A percentile compares a stretch with the other conserved stretches of the same genome.
phyloP scores from a whole-genome alignment of 1,140 invertebrate species.

The Calephelis nemesis region DNA sequence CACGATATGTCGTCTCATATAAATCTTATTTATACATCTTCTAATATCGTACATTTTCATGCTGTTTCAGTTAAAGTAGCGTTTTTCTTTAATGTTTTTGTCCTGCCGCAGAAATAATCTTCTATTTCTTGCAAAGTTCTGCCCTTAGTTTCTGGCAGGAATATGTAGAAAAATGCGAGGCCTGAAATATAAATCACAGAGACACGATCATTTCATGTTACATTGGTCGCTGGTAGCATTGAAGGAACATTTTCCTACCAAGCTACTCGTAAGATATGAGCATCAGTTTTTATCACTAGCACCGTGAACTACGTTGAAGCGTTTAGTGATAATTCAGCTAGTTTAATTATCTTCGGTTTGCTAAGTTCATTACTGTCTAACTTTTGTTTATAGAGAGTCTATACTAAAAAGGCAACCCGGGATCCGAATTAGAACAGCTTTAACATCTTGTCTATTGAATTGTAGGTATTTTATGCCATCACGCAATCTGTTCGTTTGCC shows the following conservation, averaged over 20 bases:
- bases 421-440: too few species aligned
- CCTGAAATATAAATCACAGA: conserved; percentile 41
- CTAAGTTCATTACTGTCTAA: too few species aligned
- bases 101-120: conserved; percentile 82
- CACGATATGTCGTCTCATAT: not conserved
- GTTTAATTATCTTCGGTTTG: too few species aligned
- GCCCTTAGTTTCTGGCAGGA: conserved; percentile 91
- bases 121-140: conserved; percentile 89
- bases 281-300: not conserved
- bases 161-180: conserved; percentile 80
- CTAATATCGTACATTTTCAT: conserved; percentile 29
- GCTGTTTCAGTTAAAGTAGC: conserved; percentile 38
- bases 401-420: too few species aligned
- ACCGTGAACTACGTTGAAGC: too few species aligned
- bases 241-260: not conserved
- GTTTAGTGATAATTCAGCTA: too few species aligned
- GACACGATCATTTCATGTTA: not conserved
- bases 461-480: too few species aligned
- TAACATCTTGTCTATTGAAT: too few species aligned
- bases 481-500: too few species aligned
- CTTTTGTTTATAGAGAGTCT: too few species aligned
- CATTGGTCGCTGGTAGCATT: too few species aligned
- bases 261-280: not conserved
- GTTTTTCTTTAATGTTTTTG: conserved; percentile 54
- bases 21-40: not conserved